These are phyloP conservation scores for Lacanobia wlatinum DNA, from an alignment of 2,888 invertebrate genomes.

Conservation along the genomic window DNA sequence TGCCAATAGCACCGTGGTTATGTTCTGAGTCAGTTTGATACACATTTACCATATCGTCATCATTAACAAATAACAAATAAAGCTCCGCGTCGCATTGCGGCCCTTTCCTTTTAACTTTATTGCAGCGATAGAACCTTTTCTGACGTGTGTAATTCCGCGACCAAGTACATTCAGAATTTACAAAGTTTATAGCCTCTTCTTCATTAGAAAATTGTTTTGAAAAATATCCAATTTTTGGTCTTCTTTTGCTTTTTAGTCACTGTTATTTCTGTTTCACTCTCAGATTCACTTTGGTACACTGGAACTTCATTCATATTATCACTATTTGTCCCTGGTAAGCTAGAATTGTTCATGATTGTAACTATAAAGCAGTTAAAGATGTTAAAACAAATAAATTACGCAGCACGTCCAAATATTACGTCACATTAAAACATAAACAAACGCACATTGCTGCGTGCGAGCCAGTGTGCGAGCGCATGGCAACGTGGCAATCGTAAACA, in stretches of 20 bases:
- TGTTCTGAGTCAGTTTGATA: conserved; percentile 31
- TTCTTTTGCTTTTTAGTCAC: conserved; percentile 36
- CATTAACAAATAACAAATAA: conserved; percentile 13
- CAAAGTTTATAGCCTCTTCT: too few species aligned
- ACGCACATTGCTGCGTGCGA: too few species aligned
- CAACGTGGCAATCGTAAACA: too few species aligned
- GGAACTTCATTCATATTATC: background rate
- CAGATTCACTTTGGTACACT: conserved; percentile 1
- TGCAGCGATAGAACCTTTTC: conserved; percentile 51
- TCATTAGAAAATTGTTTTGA: too few species aligned
- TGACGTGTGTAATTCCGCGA: conserved; percentile 27
- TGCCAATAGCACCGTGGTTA: too few species aligned
- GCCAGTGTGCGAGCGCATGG: too few species aligned
- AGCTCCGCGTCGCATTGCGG: conserved; percentile 52
- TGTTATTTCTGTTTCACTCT: background rate
- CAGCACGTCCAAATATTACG: too few species aligned
- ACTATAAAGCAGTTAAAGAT: too few species aligned
- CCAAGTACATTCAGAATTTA: conserved; percentile 43
- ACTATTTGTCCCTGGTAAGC: too few species aligned
- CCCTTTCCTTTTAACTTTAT: conserved; percentile 49
- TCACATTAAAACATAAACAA: too few species aligned
- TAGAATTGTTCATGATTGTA: too few species aligned
- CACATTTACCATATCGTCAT: conserved; percentile 40
- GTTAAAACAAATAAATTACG: too few species aligned
- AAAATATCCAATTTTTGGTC: conserved; percentile 44